phyloP scores from a whole-genome alignment of 2,888 invertebrate genomes.

The Drosophila suboccidentalis region DNA sequence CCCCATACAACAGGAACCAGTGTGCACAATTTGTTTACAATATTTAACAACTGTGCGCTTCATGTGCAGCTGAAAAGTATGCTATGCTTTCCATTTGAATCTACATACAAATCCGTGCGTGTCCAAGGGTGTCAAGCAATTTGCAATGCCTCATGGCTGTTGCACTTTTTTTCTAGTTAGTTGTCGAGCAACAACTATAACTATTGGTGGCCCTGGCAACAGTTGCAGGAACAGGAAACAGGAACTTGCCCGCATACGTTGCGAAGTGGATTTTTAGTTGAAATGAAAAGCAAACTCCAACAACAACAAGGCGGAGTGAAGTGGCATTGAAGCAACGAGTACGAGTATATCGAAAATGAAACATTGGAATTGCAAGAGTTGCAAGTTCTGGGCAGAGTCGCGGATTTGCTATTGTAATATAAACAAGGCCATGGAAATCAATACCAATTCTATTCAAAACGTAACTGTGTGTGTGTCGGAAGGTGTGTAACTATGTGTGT shows the following conservation, averaged over 20 bases:
- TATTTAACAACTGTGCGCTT: no score
- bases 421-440: constrained; percentile 67
- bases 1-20: no score
- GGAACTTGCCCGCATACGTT: constrained; percentile 39
- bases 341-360: constrained; percentile 59
- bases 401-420: constrained; percentile 64
- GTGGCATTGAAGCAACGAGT: constrained; percentile 41
- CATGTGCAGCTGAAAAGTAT: constrained; percentile 2
- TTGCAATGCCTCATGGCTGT: constrained; percentile 57
- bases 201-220: constrained; percentile 27
- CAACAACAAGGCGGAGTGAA: constrained; percentile 24
- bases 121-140: constrained; percentile 59
- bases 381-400: constrained; percentile 38
- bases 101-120: neutral
- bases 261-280: constrained; percentile 36
- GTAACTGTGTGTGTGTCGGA: constrained; percentile 3
- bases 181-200: constrained; percentile 12
- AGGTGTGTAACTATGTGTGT: neutral
- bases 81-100: neutral
- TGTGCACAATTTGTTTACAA: no score
- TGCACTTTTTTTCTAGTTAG: constrained; percentile 2
- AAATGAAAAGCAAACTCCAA: constrained; percentile 53
- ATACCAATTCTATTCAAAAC: constrained; percentile 44
- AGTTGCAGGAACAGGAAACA: constrained; percentile 56
- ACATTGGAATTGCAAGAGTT: constrained; percentile 59